These are phyloP conservation scores for Hippocampus barbouri DNA, from an alignment of 2,113 vertebrate species.

Conservation along the genomic window DNA sequence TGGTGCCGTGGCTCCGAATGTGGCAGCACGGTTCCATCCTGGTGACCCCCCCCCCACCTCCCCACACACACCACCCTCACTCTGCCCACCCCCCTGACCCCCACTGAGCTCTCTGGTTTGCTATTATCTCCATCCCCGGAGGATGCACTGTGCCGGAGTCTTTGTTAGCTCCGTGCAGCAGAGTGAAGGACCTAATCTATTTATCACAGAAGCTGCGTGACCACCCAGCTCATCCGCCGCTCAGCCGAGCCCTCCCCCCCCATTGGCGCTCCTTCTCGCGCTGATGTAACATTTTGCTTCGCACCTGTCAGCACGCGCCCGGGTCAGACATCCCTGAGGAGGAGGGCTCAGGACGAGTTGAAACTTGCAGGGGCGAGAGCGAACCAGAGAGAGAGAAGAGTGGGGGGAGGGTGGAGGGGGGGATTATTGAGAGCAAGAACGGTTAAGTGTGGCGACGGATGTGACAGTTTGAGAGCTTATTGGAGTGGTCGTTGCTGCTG, in stretches of 20 bases:
- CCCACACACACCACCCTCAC: too few species aligned
- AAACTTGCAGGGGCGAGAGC: neutral
- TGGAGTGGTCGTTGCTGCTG: neutral
- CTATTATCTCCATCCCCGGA: conserved; percentile 69
- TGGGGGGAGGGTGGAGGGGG: neutral
- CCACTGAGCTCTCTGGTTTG: conserved; percentile 53
- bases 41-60: neutral
- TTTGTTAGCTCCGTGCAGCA: conserved; percentile 51
- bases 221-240: conserved; percentile 54
- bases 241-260: conserved; percentile 45
- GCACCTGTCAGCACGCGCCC: conserved; percentile 53
- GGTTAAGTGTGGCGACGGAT: neutral
- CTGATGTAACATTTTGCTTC: conserved; percentile 58
- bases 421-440: neutral
- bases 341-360: neutral
- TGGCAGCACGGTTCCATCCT: conserved; percentile 62
- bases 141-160: conserved; percentile 63
- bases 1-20: conserved; percentile 61
- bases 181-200: conserved; percentile 72
- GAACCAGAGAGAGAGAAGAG: neutral
- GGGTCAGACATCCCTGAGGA: conserved; percentile 44
- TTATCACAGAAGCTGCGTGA: conserved; percentile 69
- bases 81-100: too few species aligned
- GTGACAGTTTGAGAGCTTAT: neutral
- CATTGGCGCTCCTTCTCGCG: conserved; percentile 42